phyloP scores from a whole-genome alignment of 2,113 vertebrate species.

The Notechis scutatus region DNA sequence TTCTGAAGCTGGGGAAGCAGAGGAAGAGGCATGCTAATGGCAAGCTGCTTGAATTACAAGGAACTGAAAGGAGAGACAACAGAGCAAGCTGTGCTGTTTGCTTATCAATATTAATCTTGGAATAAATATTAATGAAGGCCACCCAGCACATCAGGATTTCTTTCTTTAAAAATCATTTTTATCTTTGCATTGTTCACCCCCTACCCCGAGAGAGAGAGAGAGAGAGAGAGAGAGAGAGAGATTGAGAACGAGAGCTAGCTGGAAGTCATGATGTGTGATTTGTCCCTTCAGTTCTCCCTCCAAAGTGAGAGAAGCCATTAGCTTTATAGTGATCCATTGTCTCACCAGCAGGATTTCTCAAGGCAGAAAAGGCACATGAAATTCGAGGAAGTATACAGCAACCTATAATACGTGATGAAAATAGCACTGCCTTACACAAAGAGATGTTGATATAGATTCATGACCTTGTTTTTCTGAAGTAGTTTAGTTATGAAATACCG shows the following conservation, averaged over 20 bases:
- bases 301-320: constrained; percentile 60
- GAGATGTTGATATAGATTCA: constrained; percentile 39
- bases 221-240: neutral
- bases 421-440: constrained; percentile 40
- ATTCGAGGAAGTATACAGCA: constrained; percentile 42
- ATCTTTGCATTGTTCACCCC: constrained; percentile 51
- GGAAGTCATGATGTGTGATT: constrained; percentile 59
- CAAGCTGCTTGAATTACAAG: constrained; percentile 69
- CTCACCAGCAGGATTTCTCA: constrained; percentile 55
- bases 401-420: constrained; percentile 55
- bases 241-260: constrained; percentile 50
- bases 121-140: constrained; percentile 78
- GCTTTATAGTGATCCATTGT: constrained; percentile 54
- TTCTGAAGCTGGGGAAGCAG: constrained; percentile 64
- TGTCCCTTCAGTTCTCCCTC: constrained; percentile 41
- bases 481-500: constrained; percentile 43
- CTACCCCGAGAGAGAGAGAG: neutral
- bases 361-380: constrained; percentile 56
- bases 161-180: constrained; percentile 57
- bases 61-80: constrained; percentile 53
- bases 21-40: constrained; percentile 65
- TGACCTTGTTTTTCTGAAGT: constrained; percentile 27
- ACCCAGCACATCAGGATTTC: constrained; percentile 28
- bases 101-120: constrained; percentile 78
- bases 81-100: constrained; percentile 53